A percentile compares a stretch with the other conserved stretches of the same genome.
Conservation (phyloP, 2,113 vertebrate genomes). For the Hypocryptadius cinnamomeus region DNA sequence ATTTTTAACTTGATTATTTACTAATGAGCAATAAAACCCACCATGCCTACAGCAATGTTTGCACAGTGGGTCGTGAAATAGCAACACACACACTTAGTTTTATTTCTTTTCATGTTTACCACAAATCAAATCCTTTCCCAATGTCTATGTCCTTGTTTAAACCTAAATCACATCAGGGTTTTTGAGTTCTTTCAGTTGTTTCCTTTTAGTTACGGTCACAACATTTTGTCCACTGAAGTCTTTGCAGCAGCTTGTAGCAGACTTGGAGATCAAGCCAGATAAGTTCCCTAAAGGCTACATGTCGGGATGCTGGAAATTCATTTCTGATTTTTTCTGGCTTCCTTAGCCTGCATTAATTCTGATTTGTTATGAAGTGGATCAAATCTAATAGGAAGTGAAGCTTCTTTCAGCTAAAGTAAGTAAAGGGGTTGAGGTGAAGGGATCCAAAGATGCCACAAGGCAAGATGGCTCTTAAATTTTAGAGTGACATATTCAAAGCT, state of each 20-base stretch:
- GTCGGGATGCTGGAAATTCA: not conserved
- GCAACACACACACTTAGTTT: slow-evolving; percentile 7
- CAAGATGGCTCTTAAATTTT: slow-evolving; percentile 7
- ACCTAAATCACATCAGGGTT: not conserved
- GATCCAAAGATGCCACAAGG: not conserved
- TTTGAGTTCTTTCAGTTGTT: not conserved
- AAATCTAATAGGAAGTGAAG: slow-evolving; percentile 59
- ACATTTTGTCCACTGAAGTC: not conserved
- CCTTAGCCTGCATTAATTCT: slow-evolving; percentile 39
- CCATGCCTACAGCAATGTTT: slow-evolving; percentile 48
- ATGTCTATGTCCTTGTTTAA: slow-evolving; percentile 29
- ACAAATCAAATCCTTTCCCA: slow-evolving; percentile 29
- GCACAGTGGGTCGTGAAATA: slow-evolving; percentile 36
- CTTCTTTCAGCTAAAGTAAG: slow-evolving; percentile 46
- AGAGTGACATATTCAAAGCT: not conserved
- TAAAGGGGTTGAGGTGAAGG: not conserved
- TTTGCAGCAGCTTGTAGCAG: slow-evolving; percentile 1
- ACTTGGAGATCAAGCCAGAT: not conserved
- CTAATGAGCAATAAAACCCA: slow-evolving; percentile 66
- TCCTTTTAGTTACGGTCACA: not conserved
- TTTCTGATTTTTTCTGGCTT: slow-evolving; percentile 53
- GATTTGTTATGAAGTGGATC: slow-evolving; percentile 44
- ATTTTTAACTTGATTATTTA: slow-evolving; percentile 71
- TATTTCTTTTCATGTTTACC: slow-evolving; percentile 30
- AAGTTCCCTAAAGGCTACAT: not conserved